Base-by-base conservation (phyloP, 2,888 invertebrate species). In the Archips crataeganus region DNA sequence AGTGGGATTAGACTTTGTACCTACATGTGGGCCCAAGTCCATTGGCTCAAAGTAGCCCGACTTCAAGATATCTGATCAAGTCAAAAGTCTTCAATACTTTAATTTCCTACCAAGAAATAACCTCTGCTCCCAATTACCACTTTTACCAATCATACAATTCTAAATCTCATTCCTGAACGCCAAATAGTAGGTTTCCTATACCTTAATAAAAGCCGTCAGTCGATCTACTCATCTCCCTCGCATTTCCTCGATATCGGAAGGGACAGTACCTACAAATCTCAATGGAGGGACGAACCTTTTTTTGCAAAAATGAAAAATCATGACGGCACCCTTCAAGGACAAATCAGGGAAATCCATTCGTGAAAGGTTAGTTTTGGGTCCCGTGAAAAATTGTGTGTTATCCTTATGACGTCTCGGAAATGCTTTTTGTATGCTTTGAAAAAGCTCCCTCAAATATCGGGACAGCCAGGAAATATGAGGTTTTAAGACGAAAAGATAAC, bases 291-390 rank as follows among this genome's bases (percentile, higher is more conserved):
- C 69, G 69, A 69, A 60, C 69, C 70, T 65, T 74, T 72, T 45
- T 74, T 74, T 74, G 74, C 61, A 74, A 74, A 74, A 74, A 74
- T 74, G 74, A 74, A 74, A 74, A 74, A 74, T 74, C 69, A 70
- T 69, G 74, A 74, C 70, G 65, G 36, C 64, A 57, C 49, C 69
- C 51, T 54, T 51, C 51, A 64, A 64, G 68, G 59, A 49, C 49
- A 54, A 65, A 70, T 65, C 65, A 23, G 51, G 51, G 60, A 60
- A 68, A 68, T 57, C 49, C 34, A 47, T 63, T 49, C 63, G 63
- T 59, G 59, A 68, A 63, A 49, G 67, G 57, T 69, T 64, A 63
- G 68, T 15, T 70, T 63, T 23, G 63, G 63, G 61, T 69, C 61
- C 51, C 15, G 15, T 62, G 54, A 39, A 54, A 51, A 49, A 54